Percentiles rank a stretch among this genome's conserved stretches.
These are phyloP conservation scores for Pitangus sulphuratus DNA, from an alignment of 2,797 vertebrate genomes.

Conservation along the genomic window DNA sequence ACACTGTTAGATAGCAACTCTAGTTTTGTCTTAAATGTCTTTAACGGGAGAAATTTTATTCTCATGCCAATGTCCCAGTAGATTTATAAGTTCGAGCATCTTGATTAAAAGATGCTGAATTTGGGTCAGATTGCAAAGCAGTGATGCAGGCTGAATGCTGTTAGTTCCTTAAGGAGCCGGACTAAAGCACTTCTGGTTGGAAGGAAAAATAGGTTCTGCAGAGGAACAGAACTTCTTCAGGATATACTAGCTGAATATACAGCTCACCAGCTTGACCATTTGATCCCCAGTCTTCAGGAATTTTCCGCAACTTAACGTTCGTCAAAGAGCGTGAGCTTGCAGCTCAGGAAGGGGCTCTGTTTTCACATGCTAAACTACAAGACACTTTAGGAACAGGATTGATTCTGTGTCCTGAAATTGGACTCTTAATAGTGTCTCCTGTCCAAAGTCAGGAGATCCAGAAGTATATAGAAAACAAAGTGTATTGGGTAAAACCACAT, in stretches of 20 bases:
- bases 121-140: background rate
- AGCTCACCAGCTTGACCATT: background rate
- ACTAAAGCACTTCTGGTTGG: background rate
- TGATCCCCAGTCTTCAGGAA: background rate
- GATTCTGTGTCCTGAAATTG: background rate
- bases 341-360: background rate
- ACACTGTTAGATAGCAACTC: background rate
- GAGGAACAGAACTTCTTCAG: background rate
- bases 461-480: background rate
- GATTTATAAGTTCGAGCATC: background rate
- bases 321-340: background rate
- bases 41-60: background rate
- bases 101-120: background rate
- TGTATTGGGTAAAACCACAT: background rate
- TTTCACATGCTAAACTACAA: background rate
- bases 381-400: background rate
- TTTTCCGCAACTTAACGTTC: background rate
- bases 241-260: background rate
- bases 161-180: background rate
- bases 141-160: background rate
- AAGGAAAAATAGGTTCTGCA: background rate
- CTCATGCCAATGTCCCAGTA: background rate
- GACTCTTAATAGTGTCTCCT: background rate
- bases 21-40: background rate
- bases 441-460: background rate